These are phyloP conservation scores for Aeoliscus strigatus DNA, from an alignment of 2,797 vertebrate species.

Conservation along the genomic window DNA sequence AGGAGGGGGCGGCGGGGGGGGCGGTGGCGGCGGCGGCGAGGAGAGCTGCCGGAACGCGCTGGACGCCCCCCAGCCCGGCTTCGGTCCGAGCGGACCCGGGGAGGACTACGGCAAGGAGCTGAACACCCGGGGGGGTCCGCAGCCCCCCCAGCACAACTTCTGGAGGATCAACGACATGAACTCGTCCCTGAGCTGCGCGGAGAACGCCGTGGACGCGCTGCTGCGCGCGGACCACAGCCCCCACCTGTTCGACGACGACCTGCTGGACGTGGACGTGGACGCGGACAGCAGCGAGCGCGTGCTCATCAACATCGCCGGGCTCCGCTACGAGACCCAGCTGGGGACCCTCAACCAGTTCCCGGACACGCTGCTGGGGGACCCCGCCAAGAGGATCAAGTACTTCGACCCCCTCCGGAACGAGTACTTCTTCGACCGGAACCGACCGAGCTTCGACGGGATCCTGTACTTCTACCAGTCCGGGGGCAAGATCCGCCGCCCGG, in stretches of 20 bases:
- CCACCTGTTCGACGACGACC: constrained; percentile 76
- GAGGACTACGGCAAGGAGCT: constrained; percentile 71
- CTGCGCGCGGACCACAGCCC: constrained; percentile 76
- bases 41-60: constrained; percentile 61
- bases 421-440: constrained; percentile 96
- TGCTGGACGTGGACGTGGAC: constrained; percentile 70
- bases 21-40: constrained; percentile 54
- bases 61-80: constrained; percentile 65
- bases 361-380: constrained; percentile 92
- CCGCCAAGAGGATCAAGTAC: constrained; percentile 90
- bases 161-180: constrained; percentile 83
- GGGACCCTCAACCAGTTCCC: constrained; percentile 96
- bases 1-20: too few relatives aligned
- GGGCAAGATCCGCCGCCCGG: constrained; percentile 92
- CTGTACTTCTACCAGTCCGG: constrained; percentile 97
- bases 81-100: constrained; percentile 61
- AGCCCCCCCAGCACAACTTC: constrained; percentile 43
- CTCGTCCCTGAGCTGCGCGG: constrained; percentile 66
- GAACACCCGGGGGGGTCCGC: constrained; percentile 61
- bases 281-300: constrained; percentile 88
- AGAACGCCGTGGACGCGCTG: constrained; percentile 69
- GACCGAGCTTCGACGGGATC: constrained; percentile 97
- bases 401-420: constrained; percentile 97
- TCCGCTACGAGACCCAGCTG: constrained; percentile 94
- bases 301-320: constrained; percentile 95